These are phyloP conservation scores for Mystacides longicornis DNA, from an alignment of 2,888 invertebrate genomes.

Conservation along the genomic window DNA sequence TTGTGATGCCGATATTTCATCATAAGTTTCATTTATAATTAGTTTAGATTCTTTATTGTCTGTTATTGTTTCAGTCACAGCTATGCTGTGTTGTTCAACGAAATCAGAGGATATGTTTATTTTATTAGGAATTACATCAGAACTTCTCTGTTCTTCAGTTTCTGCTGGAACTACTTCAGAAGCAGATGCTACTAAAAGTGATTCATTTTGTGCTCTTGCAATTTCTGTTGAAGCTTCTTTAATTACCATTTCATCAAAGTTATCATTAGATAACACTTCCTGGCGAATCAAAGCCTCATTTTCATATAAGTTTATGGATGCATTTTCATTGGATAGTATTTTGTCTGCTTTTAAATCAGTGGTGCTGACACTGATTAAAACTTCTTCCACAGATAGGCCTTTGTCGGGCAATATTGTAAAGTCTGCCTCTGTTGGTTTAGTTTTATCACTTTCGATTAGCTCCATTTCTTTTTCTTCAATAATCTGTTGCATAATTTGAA, in stretches of 20 bases:
- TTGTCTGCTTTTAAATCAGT: slow-evolving; percentile 30
- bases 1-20: slow-evolving; percentile 34
- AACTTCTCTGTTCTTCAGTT: slow-evolving; percentile 45
- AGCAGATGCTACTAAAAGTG: slow-evolving; percentile 50
- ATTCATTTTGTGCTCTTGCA: slow-evolving; percentile 42
- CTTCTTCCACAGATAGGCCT: slow-evolving; percentile 48
- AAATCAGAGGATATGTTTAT: slow-evolving; percentile 41
- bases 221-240: slow-evolving; percentile 31
- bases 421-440: slow-evolving; percentile 33
- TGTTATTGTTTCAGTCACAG: slow-evolving; percentile 48
- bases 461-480: slow-evolving; percentile 41
- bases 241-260: slow-evolving; percentile 40
- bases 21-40: slow-evolving; percentile 35
- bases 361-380: slow-evolving; percentile 41
- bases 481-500: slow-evolving; percentile 40
- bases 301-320: slow-evolving; percentile 39
- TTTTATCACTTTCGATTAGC: slow-evolving; percentile 31
- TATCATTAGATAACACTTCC: slow-evolving; percentile 46
- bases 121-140: slow-evolving; percentile 36
- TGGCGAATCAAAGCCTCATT: slow-evolving; percentile 52
- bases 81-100: slow-evolving; percentile 43
- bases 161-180: slow-evolving; percentile 52
- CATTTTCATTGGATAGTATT: slow-evolving; percentile 33
- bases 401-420: slow-evolving; percentile 34
- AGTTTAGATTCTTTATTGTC: slow-evolving; percentile 48